Evolutionary conservation across 2,113 vertebrate species (phyloP), one percentile per base, ranked within the genome.

Genomic region (Salvelinus fontinalis): DNA sequence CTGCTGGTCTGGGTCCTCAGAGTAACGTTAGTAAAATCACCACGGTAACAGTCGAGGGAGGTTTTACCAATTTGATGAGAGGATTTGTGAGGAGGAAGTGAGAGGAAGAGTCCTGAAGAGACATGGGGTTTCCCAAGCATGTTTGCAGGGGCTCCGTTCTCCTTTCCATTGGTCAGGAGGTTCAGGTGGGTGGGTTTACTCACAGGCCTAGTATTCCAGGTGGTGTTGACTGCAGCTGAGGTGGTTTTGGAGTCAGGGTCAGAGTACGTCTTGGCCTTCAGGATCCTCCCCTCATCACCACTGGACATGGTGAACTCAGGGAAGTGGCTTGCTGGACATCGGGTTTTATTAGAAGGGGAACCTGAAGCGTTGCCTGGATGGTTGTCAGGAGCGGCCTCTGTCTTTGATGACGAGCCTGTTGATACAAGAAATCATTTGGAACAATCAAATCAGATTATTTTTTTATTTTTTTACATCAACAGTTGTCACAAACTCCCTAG

Each of bases 1-100:
- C 84, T 82, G 80, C 49, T 82, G 80, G 34, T 85, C 49, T 86
- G 89, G 73, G 84, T 82, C 76, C 83, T 89, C 76, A 78, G 54
- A 22, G 90, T 84, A 1, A 76, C 39, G 2, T 65, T 48, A 44
- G 26, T 68, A 34, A 22, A 62, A 54, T 75, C 13, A 2, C 22
- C 51, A 7, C 39, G 24, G 24, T 2, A n/a, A 0, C 49, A 51
- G 71, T 72, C 76, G 31, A 62, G 67, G 57, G 76, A 44, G 16
- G 66, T 31, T 65, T 72, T 60, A 24, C 67, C 26, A 16, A 5
- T 73, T 29, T 83, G 84, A 39, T 68, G 29, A 49, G 75, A 70
- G 2, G 75, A 27, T 73, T 84, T 80, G 62, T 27, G 16, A 6
- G 64, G 16, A 5, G 64, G 39, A 54, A 54, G 59, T 62, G 59